Percentiles rank a stretch among this genome's conserved stretches.
phyloP scores from a whole-genome alignment of 1,140 invertebrate species.

The Drosophila fuyamai region DNA sequence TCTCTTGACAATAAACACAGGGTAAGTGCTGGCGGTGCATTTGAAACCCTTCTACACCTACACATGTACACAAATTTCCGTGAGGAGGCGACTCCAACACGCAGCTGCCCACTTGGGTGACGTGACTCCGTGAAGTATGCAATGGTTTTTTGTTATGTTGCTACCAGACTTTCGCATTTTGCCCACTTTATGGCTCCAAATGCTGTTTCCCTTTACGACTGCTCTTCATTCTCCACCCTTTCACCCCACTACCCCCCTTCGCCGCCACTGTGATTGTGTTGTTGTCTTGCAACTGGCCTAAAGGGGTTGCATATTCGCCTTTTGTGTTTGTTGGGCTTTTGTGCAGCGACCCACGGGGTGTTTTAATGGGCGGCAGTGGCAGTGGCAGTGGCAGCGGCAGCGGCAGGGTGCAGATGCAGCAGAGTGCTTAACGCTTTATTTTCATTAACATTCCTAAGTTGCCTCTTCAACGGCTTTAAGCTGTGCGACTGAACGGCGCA shows the following conservation, averaged over 20 bases:
- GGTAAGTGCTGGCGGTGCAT: neutral
- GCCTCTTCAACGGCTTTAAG: slow-evolving; percentile 58
- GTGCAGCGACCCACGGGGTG: slow-evolving; percentile 65
- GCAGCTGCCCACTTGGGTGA: slow-evolving; percentile 56
- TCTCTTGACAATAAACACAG: neutral
- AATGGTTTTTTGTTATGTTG: slow-evolving; percentile 64
- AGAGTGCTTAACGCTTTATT: slow-evolving; percentile 62
- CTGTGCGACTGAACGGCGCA: slow-evolving; percentile 43
- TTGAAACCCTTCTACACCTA: neutral
- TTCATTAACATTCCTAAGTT: slow-evolving; percentile 78
- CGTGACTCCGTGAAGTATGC: slow-evolving; percentile 67
- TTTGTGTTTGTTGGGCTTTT: slow-evolving; percentile 60
- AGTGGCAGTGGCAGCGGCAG: too few species aligned
- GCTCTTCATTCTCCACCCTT: neutral
- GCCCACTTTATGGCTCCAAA: slow-evolving; percentile 76
- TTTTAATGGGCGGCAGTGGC: slow-evolving; percentile 61
- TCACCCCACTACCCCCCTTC: neutral
- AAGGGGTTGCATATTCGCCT: slow-evolving; percentile 34
- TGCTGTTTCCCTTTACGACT: slow-evolving; percentile 27
- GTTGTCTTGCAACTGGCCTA: slow-evolving; percentile 28
- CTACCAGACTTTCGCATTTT: slow-evolving; percentile 60
- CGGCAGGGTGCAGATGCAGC: slow-evolving; percentile 16
- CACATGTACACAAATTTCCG: slow-evolving; percentile 1
- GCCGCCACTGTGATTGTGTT: slow-evolving; percentile 19
- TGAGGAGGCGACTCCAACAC: slow-evolving; percentile 33